Evolutionary conservation across 2,113 vertebrate species (phyloP).

Genomic region (Redunca redunca): DNA sequence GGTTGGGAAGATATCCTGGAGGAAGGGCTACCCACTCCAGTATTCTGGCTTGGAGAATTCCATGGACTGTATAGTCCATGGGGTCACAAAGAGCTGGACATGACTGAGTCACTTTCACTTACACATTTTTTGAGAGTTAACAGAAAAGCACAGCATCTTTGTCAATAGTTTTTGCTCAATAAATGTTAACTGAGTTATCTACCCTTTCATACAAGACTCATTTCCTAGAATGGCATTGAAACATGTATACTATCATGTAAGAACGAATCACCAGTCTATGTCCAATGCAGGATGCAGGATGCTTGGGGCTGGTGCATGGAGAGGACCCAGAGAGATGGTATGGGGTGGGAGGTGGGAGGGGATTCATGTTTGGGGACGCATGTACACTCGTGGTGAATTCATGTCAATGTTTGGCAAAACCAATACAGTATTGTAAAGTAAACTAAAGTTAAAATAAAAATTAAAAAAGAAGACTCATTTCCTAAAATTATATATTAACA

Average conservation of each 20-base stretch:
- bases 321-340: no score
- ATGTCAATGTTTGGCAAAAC: no score
- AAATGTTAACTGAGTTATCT: neutral
- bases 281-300: no score
- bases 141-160: neutral
- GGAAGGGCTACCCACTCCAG: neutral
- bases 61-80: neutral
- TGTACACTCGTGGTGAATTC: no score
- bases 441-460: no score
- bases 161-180: neutral
- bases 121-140: neutral
- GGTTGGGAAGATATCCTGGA: neutral
- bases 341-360: no score
- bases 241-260: no score
- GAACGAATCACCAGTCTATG: no score
- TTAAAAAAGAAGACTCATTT: neutral
- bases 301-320: no score
- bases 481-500: neutral
- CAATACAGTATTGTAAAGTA: no score
- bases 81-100: neutral
- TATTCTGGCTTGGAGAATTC: neutral
- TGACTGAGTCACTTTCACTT: neutral
- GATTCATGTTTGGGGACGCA: no score
- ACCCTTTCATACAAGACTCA: neutral
- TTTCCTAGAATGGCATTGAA: neutral